phyloP scores from a whole-genome alignment of 1,140 invertebrate genomes.

The Orius insidiosus region DNA sequence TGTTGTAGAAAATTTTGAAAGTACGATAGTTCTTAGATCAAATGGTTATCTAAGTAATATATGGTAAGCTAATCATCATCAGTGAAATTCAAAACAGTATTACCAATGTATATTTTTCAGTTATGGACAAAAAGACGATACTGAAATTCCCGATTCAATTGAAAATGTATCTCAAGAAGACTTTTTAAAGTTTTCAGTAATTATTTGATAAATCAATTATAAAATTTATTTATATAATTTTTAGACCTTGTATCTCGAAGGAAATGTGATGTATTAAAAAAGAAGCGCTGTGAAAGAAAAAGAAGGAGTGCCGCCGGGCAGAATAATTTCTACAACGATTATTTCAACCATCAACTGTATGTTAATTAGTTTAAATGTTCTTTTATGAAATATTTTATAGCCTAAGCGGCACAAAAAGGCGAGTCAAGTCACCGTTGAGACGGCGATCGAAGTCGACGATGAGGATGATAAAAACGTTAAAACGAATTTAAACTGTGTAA shows the following conservation, averaged over 20 bases:
- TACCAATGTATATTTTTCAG: not conserved
- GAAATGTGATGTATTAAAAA: conserved; percentile 5
- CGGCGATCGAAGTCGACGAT: not conserved
- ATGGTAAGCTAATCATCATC: no score
- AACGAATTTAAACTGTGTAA: not conserved
- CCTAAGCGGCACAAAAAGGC: conserved; percentile 3
- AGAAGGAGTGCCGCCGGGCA: conserved; percentile 10
- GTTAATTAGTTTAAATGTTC: no score
- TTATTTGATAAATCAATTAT: not conserved
- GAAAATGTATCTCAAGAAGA: conserved; percentile 1
- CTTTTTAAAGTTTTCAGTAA: conserved; percentile 5
- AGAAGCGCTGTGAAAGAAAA: conserved; percentile 8
- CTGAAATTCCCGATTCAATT: not conserved
- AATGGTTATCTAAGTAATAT: no score
- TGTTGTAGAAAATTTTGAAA: no score
- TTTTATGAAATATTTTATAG: no score
- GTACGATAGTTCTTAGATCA: no score
- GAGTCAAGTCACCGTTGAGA: not conserved
- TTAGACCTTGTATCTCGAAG: conserved; percentile 1
- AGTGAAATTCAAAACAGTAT: not conserved
- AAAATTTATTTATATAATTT: not conserved
- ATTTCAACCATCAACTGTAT: conserved; percentile 3
- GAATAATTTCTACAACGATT: conserved; percentile 11
- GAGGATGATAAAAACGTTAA: conserved; percentile 4
- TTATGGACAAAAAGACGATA: no score